A percentile compares a stretch with the other conserved stretches of the same genome.
Conservation (phyloP, 2,113 vertebrate species). For the Copsychus sechellarum region DNA sequence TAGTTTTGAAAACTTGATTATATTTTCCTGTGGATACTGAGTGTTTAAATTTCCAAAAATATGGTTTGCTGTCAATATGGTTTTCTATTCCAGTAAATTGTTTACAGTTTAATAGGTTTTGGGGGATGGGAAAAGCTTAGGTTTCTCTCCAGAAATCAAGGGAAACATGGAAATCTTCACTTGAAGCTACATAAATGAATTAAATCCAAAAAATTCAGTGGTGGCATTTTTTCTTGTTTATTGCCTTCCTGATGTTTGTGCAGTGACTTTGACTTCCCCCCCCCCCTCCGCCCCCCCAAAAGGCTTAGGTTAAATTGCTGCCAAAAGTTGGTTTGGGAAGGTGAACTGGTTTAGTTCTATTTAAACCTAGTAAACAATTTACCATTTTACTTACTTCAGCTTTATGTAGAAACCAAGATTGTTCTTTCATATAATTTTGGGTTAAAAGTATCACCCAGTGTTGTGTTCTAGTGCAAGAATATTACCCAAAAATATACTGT, state of each 20-base stretch:
- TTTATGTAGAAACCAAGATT: not conserved
- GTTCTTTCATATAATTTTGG: not conserved
- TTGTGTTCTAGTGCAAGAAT: not conserved
- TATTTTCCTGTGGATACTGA: conserved; percentile 68
- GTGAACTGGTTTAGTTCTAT: conserved; percentile 31
- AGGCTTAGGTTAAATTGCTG: not conserved
- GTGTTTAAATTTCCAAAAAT: conserved; percentile 74
- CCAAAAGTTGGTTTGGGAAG: conserved; percentile 25
- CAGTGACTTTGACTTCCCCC: not conserved
- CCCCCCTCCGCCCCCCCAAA: no score
- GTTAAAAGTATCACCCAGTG: not conserved
- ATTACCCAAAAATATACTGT: not conserved
- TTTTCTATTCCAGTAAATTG: conserved; percentile 67
- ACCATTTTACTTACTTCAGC: conserved; percentile 5
- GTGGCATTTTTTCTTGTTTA: conserved; percentile 22
- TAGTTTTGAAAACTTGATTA: conserved; percentile 62
- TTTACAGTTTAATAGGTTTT: conserved; percentile 40
- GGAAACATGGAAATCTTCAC: conserved; percentile 9
- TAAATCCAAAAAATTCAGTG: conserved; percentile 16
- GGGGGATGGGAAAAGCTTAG: not conserved
- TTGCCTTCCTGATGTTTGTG: not conserved
- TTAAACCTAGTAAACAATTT: conserved; percentile 26
- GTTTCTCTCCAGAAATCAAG: conserved; percentile 46
- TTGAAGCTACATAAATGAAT: conserved; percentile 13
- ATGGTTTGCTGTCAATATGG: conserved; percentile 63